These are phyloP conservation scores for Oxyura jamaicensis DNA, from an alignment of 2,113 vertebrate genomes.

Conservation along the genomic window DNA sequence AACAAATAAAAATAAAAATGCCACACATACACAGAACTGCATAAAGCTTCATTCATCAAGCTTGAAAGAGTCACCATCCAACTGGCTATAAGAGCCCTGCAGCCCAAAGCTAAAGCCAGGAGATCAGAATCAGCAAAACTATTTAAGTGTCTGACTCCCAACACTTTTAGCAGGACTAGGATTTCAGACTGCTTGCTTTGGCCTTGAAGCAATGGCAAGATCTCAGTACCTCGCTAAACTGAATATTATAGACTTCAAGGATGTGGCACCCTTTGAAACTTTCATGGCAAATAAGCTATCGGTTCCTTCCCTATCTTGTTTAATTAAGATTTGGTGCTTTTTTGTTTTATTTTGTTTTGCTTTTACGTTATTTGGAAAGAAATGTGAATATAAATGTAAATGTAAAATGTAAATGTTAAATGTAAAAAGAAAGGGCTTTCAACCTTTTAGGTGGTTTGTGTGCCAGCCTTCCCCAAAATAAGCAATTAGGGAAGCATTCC, in stretches of 20 bases:
- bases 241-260: not conserved
- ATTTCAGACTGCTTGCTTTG: not conserved
- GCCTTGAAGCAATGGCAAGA: not conserved
- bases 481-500: conserved; percentile 35
- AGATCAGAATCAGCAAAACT: not conserved
- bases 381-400: not conserved
- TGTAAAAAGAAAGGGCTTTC: not conserved
- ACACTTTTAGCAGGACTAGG: not conserved
- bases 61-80: not conserved
- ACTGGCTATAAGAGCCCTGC: not conserved
- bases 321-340: not conserved
- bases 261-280: not conserved
- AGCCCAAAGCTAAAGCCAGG: not conserved
- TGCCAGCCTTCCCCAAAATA: not conserved
- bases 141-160: not conserved
- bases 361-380: conserved; percentile 24
- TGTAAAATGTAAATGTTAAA: not conserved
- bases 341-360: no score
- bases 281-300: not conserved
- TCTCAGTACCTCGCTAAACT: not conserved
- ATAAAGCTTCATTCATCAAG: not conserved
- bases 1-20: not conserved
- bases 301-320: not conserved
- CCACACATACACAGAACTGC: not conserved
- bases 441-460: not conserved